Evolutionary conservation across 2,797 vertebrate species (phyloP).

Genomic region (Pipistrellus kuhlii): DNA sequence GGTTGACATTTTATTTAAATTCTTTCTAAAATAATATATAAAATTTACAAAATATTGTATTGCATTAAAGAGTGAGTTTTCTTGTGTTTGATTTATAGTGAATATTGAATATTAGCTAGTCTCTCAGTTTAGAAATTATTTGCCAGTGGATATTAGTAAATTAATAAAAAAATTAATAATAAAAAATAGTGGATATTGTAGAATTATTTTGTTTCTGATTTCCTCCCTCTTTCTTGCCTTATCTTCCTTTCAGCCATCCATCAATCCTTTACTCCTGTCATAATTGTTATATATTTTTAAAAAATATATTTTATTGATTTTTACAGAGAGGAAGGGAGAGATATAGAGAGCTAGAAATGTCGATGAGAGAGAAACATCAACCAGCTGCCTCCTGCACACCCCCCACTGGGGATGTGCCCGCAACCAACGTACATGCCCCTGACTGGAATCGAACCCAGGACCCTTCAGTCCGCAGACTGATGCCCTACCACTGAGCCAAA

Average conservation of each 20-base stretch:
- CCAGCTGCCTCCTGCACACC: no score
- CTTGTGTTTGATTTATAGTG: not conserved
- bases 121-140: not conserved
- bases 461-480: no score
- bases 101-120: not conserved
- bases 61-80: not conserved
- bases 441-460: no score
- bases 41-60: not conserved
- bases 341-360: no score
- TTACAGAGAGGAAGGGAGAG: no score
- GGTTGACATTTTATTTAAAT: constrained; percentile 23
- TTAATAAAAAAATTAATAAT: no score
- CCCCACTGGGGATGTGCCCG: no score
- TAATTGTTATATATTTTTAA: not conserved
- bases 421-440: no score
- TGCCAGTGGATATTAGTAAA: not conserved
- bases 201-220: not conserved
- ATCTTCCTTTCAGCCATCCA: not conserved
- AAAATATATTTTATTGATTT: no score
- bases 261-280: not conserved
- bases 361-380: no score
- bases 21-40: constrained; percentile 4
- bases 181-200: no score
- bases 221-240: not conserved
- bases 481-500: no score